Conservation (phyloP, 2,113 vertebrate species). For the Myotis lucifugus region DNA sequence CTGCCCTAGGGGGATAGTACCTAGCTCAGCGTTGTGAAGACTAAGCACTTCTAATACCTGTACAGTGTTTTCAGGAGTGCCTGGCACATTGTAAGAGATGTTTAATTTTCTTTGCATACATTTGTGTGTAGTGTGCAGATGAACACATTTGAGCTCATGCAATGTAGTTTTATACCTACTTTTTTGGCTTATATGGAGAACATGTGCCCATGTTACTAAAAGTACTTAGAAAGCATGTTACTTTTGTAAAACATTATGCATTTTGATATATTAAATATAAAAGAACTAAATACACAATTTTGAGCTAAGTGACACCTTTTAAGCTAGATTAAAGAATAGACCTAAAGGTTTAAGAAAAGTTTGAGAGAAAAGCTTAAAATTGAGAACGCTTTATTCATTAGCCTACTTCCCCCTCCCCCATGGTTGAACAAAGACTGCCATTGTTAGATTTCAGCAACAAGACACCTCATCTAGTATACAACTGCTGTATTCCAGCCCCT, state of each 20-base stretch:
- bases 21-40: background rate
- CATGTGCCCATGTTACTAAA: background rate
- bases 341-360: conserved; percentile 32
- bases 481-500: background rate
- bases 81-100: background rate
- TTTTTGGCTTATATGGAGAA: background rate
- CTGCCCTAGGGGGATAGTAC: background rate
- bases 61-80: background rate
- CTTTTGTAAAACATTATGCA: background rate
- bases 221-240: background rate
- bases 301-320: background rate
- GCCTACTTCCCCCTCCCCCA: background rate
- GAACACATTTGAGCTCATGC: background rate
- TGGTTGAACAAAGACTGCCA: background rate
- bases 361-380: conserved; percentile 43
- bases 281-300: background rate
- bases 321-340: background rate
- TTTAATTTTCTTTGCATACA: background rate
- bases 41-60: background rate
- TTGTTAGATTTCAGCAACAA: background rate
- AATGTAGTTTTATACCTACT: background rate
- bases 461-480: background rate
- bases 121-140: background rate
- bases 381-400: background rate
- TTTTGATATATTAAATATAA: conserved; percentile 26